Conservation (phyloP, 2,797 vertebrate species). For the Phrynocephalus guinanensis region DNA sequence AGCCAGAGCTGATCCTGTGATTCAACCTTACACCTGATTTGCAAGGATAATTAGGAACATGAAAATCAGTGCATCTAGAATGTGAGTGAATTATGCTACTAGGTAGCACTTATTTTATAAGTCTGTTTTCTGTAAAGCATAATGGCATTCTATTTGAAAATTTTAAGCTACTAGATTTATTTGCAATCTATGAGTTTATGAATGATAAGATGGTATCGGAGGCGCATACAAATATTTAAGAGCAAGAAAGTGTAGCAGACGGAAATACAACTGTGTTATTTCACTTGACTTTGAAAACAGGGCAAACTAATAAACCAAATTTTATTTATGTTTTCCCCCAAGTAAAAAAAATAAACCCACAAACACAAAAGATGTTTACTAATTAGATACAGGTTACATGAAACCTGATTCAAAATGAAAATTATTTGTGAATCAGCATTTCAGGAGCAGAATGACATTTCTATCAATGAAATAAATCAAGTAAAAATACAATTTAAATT, state of each 20-base stretch:
- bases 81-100: constrained; percentile 12
- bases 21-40: constrained; percentile 70
- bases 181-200: not conserved
- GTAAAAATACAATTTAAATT: not conserved
- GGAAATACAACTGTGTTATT: not conserved
- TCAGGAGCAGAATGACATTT: not conserved
- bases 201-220: not conserved
- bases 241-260: not conserved
- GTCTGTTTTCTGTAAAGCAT: not conserved
- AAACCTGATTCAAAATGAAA: not conserved
- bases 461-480: not conserved
- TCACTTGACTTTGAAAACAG: not conserved
- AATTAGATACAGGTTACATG: not conserved
- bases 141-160: not conserved
- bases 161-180: not conserved
- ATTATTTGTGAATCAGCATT: not conserved
- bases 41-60: constrained; percentile 59
- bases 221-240: not conserved
- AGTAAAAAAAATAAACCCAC: not conserved
- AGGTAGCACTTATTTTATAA: not conserved
- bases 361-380: not conserved
- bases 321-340: not conserved
- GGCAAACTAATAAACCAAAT: not conserved
- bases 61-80: constrained; percentile 57
- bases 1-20: constrained; percentile 59